These are phyloP conservation scores for Paraescarpia echinospica DNA, from an alignment of 1,140 invertebrate species.

Conservation along the genomic window DNA sequence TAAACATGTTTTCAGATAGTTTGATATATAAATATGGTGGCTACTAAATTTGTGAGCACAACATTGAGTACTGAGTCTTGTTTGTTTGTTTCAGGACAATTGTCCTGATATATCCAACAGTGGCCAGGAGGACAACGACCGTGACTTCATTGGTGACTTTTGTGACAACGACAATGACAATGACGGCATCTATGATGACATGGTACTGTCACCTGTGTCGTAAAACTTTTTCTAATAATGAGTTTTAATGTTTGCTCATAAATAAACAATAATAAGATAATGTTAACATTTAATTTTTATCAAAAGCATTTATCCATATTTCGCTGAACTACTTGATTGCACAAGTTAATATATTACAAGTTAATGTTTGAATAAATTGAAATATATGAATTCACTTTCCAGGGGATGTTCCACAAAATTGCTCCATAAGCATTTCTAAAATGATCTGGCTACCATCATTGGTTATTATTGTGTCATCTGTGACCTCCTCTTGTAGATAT, in stretches of 20 bases:
- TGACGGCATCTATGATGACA: slow-evolving; percentile 63
- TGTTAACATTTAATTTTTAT: slow-evolving; percentile 15
- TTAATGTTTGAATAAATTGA: too few relatives aligned
- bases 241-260: background rate
- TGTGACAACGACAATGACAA: slow-evolving; percentile 26
- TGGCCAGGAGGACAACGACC: slow-evolving; percentile 16
- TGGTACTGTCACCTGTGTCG: slow-evolving; percentile 65
- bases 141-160: slow-evolving; percentile 29
- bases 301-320: too few relatives aligned
- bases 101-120: slow-evolving; percentile 30
- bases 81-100: slow-evolving; percentile 31
- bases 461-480: too few relatives aligned
- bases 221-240: too few relatives aligned
- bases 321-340: too few relatives aligned
- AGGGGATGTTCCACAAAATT: too few relatives aligned
- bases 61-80: background rate
- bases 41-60: background rate
- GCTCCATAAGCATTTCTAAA: too few relatives aligned
- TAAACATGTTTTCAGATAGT: background rate
- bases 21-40: background rate
- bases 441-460: too few relatives aligned
- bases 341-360: too few relatives aligned
- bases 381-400: too few relatives aligned
- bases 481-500: too few relatives aligned
- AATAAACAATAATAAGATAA: slow-evolving; percentile 33